Evolutionary conservation across 2,888 invertebrate genomes (phyloP), one percentile per base, ranked within the genome.

Genomic region (Chironomus riparius): DNA sequence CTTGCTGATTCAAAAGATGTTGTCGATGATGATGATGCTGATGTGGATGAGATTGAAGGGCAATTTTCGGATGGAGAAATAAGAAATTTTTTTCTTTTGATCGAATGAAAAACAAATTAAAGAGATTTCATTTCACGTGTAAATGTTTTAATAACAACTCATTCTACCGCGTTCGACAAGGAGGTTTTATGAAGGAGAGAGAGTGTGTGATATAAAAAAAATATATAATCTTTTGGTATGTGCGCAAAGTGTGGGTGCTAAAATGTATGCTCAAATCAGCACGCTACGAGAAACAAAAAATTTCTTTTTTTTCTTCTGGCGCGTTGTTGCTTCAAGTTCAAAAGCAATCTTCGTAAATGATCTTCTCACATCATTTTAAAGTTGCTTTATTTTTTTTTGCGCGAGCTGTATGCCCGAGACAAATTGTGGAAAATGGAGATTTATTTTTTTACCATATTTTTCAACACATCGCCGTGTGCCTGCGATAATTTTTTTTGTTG

Each of bases 371-470:
- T 65, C 65, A 65, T 21, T 24, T 24, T 65, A 22, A 13, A 22
- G 3, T 65, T 15, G 47, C 7, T 38, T 68, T 28, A n/a, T n/a
- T 6, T 68, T 7, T 24, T 21, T 65, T 21, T 68, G 3, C 4
- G 15, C 18, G 56, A 18, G 56, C 15, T 38, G 56, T 18, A 15
- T 22, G 50, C 22, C 21, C 65, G 48, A 74, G 74, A 74, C 74
- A 74, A 68, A 74, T 68, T 68, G 68, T 65, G 68, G 65, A 74
- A 74, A 68, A 74, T 74, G 13, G 74, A 74, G 74, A 74, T 74
- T 74, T 68, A 74, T 74, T 68, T 73, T n/a, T 65, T 74, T 68
- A 47, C 68, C 48, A 47, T 74, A 74, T 68, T 74, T 68, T 48
- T 68, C 68, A 65, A 68, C 61, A 68, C 73, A 48, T 15, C 56